phyloP scores from a whole-genome alignment of 2,113 vertebrate genomes.

The Pantherophis guttatus region DNA sequence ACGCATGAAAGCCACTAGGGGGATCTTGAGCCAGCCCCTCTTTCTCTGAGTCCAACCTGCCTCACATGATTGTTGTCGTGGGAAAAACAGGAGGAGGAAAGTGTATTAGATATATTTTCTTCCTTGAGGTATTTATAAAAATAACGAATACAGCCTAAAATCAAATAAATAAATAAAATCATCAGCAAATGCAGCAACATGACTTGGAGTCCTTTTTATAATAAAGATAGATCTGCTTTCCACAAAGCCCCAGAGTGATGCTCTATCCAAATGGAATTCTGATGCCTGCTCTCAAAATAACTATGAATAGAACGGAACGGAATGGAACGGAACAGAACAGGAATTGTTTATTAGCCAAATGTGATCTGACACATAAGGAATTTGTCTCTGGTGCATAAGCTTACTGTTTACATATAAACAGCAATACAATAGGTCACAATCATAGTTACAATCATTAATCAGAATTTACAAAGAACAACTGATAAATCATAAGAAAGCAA shows the following conservation, averaged over 20 bases:
- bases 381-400: too few species aligned
- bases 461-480: too few species aligned
- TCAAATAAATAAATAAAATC: not conserved
- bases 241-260: not conserved
- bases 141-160: not conserved
- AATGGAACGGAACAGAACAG: too few species aligned
- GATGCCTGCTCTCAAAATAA: too few species aligned
- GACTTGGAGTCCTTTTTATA: not conserved
- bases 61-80: not conserved
- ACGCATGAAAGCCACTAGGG: not conserved
- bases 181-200: not conserved
- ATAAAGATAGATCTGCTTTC: not conserved
- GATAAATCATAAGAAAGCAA: too few species aligned
- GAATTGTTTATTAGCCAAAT: too few species aligned
- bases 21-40: not conserved
- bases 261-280: not conserved
- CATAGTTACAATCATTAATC: too few species aligned
- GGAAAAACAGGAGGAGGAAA: not conserved
- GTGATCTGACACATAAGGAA: too few species aligned
- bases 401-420: too few species aligned
- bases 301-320: too few species aligned
- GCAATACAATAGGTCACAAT: too few species aligned
- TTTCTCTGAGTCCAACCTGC: not conserved
- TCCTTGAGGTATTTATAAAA: not conserved
- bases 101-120: not conserved